Evolutionary conservation across 2,888 invertebrate genomes (phyloP).

Genomic region (Anodontia alba): DNA sequence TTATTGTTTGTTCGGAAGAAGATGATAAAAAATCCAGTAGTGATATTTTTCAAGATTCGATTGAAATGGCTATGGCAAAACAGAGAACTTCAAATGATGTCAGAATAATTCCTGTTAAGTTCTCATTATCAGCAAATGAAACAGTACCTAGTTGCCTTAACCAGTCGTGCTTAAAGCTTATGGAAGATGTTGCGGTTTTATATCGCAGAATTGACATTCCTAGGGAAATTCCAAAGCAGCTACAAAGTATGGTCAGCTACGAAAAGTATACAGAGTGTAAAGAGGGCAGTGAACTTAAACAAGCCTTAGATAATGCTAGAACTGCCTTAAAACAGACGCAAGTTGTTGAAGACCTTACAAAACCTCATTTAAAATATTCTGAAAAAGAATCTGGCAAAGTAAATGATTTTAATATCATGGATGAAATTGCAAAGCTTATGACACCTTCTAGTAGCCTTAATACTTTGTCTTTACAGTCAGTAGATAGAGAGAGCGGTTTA

Average conservation of each 20-base stretch:
- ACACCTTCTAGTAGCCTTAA: too few relatives aligned
- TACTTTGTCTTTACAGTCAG: too few relatives aligned
- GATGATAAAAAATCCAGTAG: neutral
- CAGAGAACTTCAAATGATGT: neutral
- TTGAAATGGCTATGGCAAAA: neutral
- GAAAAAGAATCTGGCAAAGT: too few relatives aligned
- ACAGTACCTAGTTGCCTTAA: neutral
- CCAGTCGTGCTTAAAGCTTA: neutral
- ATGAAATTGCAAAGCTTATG: too few relatives aligned
- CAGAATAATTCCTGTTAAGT: neutral
- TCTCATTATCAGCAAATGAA: neutral
- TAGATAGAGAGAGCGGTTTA: neutral
- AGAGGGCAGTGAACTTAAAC: neutral
- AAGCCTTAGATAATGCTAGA: neutral
- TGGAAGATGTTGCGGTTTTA: neutral
- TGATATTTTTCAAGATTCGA: neutral
- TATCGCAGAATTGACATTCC: neutral
- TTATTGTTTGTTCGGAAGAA: constrained; percentile 28
- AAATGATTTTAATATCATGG: too few relatives aligned
- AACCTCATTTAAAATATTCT: too few relatives aligned
- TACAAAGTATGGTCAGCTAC: neutral
- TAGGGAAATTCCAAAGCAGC: neutral
- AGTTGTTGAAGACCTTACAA: too few relatives aligned
- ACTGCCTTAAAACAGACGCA: too few relatives aligned
- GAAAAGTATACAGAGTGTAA: neutral